phyloP scores from a whole-genome alignment of 2,888 invertebrate species.

The Lydus trimaculatus region DNA sequence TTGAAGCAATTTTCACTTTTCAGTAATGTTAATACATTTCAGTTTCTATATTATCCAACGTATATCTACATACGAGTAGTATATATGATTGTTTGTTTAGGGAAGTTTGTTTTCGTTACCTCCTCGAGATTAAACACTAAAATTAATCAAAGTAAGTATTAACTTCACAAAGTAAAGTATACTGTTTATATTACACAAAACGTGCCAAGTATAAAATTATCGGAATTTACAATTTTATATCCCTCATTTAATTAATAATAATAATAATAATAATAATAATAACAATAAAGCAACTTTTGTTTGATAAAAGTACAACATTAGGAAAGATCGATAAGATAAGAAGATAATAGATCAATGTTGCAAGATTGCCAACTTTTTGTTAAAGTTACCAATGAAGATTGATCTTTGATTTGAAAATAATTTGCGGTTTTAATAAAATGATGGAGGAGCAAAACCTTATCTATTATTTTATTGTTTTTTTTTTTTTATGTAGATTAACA shows the following conservation, averaged over 20 bases:
- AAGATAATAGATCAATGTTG: not conserved
- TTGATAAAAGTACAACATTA: not conserved
- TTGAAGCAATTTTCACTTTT: constrained; percentile 5
- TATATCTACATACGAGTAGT: not conserved
- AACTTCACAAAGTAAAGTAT: constrained; percentile 35
- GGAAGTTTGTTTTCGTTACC: constrained; percentile 38
- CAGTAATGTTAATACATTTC: not conserved
- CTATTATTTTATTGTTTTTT: not conserved
- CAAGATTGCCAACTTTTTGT: not conserved
- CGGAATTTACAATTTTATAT: constrained; percentile 28
- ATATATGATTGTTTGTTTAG: constrained; percentile 31
- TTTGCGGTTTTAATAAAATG: not conserved
- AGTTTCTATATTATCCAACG: not conserved
- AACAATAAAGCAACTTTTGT: not conserved
- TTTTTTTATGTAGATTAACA: too few species aligned
- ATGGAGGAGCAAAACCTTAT: not conserved
- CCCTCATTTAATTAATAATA: not conserved
- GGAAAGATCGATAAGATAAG: too few species aligned
- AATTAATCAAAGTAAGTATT: constrained; percentile 43
- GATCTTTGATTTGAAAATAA: not conserved
- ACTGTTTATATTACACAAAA: constrained; percentile 38
- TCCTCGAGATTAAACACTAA: constrained; percentile 38
- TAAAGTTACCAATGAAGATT: not conserved
- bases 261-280: not conserved
- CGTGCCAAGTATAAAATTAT: constrained; percentile 42